These are phyloP conservation scores for Sarcophaga variegata DNA, from an alignment of 2,888 invertebrate species.

Conservation along the genomic window DNA sequence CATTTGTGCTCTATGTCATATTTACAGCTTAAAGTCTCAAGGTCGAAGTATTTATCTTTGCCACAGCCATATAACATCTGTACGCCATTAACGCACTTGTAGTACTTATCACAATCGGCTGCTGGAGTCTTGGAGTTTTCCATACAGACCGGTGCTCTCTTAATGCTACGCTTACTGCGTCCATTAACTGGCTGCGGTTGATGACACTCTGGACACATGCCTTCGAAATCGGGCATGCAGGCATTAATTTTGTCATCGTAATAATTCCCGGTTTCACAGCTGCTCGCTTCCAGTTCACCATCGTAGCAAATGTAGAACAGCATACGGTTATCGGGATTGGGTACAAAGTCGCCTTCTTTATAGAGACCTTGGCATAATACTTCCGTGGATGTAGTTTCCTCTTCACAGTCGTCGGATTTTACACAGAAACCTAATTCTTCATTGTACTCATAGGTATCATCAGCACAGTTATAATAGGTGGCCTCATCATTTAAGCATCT, in stretches of 20 bases:
- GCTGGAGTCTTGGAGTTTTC: slow-evolving; percentile 20
- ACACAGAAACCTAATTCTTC: slow-evolving; percentile 12
- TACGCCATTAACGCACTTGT: slow-evolving; percentile 23
- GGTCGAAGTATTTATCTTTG: slow-evolving; percentile 29
- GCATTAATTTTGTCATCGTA: slow-evolving; percentile 64
- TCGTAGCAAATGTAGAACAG: slow-evolving; percentile 73
- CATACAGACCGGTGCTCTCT: slow-evolving; percentile 8
- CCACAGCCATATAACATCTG: slow-evolving; percentile 33
- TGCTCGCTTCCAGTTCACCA: slow-evolving; percentile 71
- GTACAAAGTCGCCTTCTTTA: slow-evolving; percentile 70
- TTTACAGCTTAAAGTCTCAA: slow-evolving; percentile 19
- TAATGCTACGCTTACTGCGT: slow-evolving; percentile 59
- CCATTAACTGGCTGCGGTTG: background rate
- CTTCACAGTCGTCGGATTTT: background rate
- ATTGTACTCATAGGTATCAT: slow-evolving; percentile 10
- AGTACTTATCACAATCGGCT: slow-evolving; percentile 42
- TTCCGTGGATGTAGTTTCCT: background rate
- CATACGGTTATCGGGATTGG: slow-evolving; percentile 71
- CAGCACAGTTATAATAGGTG: slow-evolving; percentile 17
- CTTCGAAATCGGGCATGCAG: slow-evolving; percentile 61
- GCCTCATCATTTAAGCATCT: slow-evolving; percentile 43
- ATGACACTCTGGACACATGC: slow-evolving; percentile 62
- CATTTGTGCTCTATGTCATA: slow-evolving; percentile 30
- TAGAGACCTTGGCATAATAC: slow-evolving; percentile 61
- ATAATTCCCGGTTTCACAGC: slow-evolving; percentile 74